Conservation (phyloP, 1,140 invertebrate genomes). For the Diprion similis region DNA sequence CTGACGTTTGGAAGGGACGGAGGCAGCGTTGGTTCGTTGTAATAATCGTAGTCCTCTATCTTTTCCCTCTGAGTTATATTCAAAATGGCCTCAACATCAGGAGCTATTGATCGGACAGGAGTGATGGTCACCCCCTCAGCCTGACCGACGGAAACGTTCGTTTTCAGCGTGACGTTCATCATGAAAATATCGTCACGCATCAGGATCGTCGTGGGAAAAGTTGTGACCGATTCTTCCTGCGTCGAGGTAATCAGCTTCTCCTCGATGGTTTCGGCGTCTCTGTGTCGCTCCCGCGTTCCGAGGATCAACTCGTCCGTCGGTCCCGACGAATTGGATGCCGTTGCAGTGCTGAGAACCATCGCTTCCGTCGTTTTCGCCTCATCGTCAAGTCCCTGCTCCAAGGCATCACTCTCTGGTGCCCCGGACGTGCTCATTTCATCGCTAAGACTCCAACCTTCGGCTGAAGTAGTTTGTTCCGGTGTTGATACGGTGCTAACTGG, state of each 20-base stretch:
- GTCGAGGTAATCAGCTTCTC: not conserved
- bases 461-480: not conserved
- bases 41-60: slow-evolving; percentile 64
- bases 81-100: slow-evolving; percentile 56
- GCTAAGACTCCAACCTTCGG: too few species aligned
- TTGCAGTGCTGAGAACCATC: not conserved
- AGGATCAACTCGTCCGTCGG: slow-evolving; percentile 27
- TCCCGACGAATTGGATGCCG: not conserved
- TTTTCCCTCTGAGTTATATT: slow-evolving; percentile 57
- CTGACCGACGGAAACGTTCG: slow-evolving; percentile 53
- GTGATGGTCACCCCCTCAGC: slow-evolving; percentile 49
- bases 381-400: not conserved
- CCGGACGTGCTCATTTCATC: not conserved
- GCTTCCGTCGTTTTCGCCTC: not conserved
- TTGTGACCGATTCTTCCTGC: slow-evolving; percentile 35
- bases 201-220: slow-evolving; percentile 40
- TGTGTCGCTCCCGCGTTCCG: slow-evolving; percentile 9
- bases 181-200: slow-evolving; percentile 52
- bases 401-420: not conserved
- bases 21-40: slow-evolving; percentile 71
- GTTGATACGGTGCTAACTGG: too few species aligned
- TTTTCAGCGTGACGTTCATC: slow-evolving; percentile 57
- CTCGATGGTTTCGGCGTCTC: slow-evolving; percentile 10
- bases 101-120: slow-evolving; percentile 49
- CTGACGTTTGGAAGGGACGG: slow-evolving; percentile 77